Percentiles rank a stretch among this genome's conserved stretches.
Evolutionary conservation across 2,888 invertebrate genomes (phyloP).

Genomic region (Petrolisthes cinctipes): DNA sequence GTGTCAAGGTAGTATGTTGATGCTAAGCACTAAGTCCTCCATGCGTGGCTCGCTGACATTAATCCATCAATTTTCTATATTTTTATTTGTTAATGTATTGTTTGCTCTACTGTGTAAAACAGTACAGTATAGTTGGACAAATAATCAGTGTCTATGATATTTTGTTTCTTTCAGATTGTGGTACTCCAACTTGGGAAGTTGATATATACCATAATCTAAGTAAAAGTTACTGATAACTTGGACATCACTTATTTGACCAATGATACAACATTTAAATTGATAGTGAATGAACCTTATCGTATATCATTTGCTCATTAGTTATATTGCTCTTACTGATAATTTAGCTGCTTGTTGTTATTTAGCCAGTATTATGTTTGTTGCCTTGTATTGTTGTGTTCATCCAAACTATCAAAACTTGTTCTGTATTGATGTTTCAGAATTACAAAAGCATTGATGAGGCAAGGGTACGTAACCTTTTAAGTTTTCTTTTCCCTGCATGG

Average conservation of each 20-base stretch:
- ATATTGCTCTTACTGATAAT: constrained; percentile 26
- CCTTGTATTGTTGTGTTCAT: constrained; percentile 24
- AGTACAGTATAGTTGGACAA: no score
- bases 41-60: constrained; percentile 29
- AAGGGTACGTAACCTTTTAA: constrained; percentile 54
- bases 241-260: not conserved
- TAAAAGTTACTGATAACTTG: no score
- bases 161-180: no score
- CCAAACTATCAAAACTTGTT: constrained; percentile 52
- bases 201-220: not conserved
- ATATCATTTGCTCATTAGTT: not conserved
- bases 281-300: constrained; percentile 16
- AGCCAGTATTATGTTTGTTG: constrained; percentile 21
- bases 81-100: not conserved
- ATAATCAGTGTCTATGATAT: no score
- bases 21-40: constrained; percentile 28
- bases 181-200: no score
- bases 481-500: constrained; percentile 56
- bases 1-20: not conserved
- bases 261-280: not conserved
- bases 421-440: constrained; percentile 61
- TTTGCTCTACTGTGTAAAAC: not conserved
- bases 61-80: no score
- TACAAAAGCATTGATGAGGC: constrained; percentile 58
- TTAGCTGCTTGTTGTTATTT: constrained; percentile 32